Conservation (phyloP, 2,797 vertebrate genomes). For the Clarias pachynema region DNA sequence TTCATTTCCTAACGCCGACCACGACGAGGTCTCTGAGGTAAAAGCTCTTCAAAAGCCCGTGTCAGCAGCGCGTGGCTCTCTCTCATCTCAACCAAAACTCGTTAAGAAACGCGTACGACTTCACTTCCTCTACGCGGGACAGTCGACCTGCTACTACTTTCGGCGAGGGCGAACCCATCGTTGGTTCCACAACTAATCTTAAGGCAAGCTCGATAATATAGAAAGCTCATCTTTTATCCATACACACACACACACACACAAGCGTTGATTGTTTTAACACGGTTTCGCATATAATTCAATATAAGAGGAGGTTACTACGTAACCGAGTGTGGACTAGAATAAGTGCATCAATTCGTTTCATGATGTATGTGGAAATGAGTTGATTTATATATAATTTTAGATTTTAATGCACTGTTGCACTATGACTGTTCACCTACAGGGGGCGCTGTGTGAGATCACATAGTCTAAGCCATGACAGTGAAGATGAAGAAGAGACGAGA, state of each 20-base stretch:
- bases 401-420: neutral
- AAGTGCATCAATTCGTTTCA: conserved; percentile 71
- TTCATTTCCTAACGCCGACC: neutral
- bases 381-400: neutral
- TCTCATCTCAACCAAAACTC: too few species aligned
- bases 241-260: conserved; percentile 53
- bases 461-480: neutral
- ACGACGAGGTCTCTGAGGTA: neutral
- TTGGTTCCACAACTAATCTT: conserved; percentile 68
- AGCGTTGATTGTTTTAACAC: conserved; percentile 56
- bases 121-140: neutral
- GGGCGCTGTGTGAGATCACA: neutral
- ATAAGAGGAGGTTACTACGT: conserved; percentile 60
- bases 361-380: neutral
- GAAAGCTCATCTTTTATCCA: conserved; percentile 65
- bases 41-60: neutral
- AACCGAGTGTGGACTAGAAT: conserved; percentile 70
- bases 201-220: conserved; percentile 80
- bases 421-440: neutral
- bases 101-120: neutral
- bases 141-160: neutral
- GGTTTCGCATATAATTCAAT: conserved; percentile 68
- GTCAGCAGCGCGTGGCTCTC: too few species aligned
- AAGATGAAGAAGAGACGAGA: neutral
- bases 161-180: conserved; percentile 36